Evolutionary conservation across 2,113 vertebrate species (phyloP).

Genomic region (Poecilia latipinna): DNA sequence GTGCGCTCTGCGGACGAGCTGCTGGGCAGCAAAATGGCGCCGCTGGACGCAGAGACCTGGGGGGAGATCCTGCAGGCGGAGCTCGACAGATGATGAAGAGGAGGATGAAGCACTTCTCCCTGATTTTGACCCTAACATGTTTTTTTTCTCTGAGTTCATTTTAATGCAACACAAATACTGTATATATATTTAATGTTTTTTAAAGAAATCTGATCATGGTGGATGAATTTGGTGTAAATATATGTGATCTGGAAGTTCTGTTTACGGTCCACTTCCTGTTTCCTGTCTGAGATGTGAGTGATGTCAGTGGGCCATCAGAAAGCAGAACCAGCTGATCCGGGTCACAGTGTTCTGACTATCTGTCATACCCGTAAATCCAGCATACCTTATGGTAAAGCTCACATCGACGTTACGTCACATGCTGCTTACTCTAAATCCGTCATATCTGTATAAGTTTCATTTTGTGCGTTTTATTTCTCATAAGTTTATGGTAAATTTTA

Average conservation of each 20-base stretch:
- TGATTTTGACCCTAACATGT: slow-evolving; percentile 37
- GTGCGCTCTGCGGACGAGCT: slow-evolving; percentile 80
- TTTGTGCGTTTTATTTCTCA: too few species aligned
- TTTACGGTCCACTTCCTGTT: too few species aligned
- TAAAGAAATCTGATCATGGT: slow-evolving; percentile 10
- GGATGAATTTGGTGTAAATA: slow-evolving; percentile 21
- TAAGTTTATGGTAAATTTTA: too few species aligned
- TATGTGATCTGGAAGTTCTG: neutral
- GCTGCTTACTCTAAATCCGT: too few species aligned
- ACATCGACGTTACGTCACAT: too few species aligned
- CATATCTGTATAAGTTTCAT: too few species aligned
- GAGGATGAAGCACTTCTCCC: neutral
- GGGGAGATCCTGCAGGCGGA: slow-evolving; percentile 93
- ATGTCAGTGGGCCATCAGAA: too few species aligned
- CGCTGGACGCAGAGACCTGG: slow-evolving; percentile 87
- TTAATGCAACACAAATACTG: neutral
- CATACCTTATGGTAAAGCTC: too few species aligned
- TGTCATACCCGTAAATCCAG: too few species aligned
- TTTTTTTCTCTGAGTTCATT: slow-evolving; percentile 14
- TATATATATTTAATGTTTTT: slow-evolving; percentile 36
- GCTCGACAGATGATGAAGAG: slow-evolving; percentile 80
- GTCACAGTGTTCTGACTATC: too few species aligned
- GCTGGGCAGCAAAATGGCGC: slow-evolving; percentile 82
- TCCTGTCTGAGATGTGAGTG: too few species aligned
- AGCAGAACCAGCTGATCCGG: too few species aligned